Conservation (phyloP, 2,888 invertebrate species). For the Papilio gigon region DNA sequence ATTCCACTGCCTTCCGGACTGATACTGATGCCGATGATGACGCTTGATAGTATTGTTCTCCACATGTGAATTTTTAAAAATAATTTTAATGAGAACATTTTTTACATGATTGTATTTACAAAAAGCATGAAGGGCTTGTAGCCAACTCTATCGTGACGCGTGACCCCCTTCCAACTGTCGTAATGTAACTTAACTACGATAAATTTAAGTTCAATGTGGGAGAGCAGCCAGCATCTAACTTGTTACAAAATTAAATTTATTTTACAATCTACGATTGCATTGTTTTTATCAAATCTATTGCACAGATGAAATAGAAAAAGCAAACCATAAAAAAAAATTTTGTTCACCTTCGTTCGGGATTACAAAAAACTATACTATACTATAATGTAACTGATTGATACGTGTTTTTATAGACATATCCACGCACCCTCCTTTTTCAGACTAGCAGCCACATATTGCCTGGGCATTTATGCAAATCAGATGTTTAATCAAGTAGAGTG, state of each 20-base stretch:
- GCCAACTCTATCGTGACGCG: neutral
- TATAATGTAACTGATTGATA: neutral
- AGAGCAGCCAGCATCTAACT: conserved; percentile 4
- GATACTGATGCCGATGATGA: too few relatives aligned
- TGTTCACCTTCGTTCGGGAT: too few relatives aligned
- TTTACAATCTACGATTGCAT: neutral
- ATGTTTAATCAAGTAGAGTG: conserved; percentile 35
- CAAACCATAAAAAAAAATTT: too few relatives aligned
- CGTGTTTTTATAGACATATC: neutral
- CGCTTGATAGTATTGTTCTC: too few relatives aligned
- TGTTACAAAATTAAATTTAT: conserved; percentile 9
- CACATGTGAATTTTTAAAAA: too few relatives aligned
- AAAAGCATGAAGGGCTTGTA: neutral
- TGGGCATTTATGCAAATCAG: conserved; percentile 32
- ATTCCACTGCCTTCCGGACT: too few relatives aligned
- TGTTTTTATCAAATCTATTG: neutral
- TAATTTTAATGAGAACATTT: too few relatives aligned
- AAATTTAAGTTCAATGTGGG: neutral
- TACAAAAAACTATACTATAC: too few relatives aligned
- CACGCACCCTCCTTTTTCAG: neutral
- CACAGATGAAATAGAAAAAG: too few relatives aligned
- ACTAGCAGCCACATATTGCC: conserved; percentile 4
- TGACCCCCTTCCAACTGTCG: neutral
- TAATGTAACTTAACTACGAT: conserved; percentile 6
- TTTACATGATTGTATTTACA: neutral